Evolutionary conservation across 2,113 vertebrate species (phyloP).

Genomic region (Carassius auratus): DNA sequence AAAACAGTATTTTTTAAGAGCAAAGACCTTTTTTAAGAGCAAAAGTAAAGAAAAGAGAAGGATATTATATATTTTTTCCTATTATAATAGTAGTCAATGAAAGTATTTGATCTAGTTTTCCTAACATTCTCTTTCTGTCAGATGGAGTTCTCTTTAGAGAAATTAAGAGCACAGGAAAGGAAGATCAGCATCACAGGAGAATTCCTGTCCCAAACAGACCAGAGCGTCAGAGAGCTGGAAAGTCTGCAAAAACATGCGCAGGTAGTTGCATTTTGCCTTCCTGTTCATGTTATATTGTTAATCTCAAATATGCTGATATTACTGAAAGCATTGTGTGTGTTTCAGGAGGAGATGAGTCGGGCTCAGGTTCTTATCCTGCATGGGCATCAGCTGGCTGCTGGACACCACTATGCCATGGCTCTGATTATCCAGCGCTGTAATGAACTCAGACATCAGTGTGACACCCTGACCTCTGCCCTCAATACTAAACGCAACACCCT

Average conservation of each 20-base stretch:
- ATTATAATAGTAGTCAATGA: neutral
- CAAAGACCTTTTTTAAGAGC: neutral
- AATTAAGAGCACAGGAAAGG: conserved; percentile 79
- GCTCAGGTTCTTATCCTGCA: conserved; percentile 87
- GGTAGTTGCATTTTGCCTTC: conserved; percentile 71
- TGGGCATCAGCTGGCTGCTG: conserved; percentile 89
- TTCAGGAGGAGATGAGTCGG: conserved; percentile 84
- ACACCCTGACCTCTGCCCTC: conserved; percentile 82
- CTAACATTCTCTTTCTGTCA: conserved; percentile 64
- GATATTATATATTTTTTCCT: neutral
- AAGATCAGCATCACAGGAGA: conserved; percentile 78
- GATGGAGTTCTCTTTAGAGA: conserved; percentile 83
- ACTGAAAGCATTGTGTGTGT: conserved; percentile 4
- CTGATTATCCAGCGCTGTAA: conserved; percentile 94
- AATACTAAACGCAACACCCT: conserved; percentile 79
- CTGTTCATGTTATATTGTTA: neutral
- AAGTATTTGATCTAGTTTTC: neutral
- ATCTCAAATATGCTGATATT: neutral
- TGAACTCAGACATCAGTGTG: conserved; percentile 86
- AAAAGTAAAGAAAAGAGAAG: neutral
- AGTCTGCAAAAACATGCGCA: conserved; percentile 81
- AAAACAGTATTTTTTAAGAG: neutral
- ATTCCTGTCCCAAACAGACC: conserved; percentile 79
- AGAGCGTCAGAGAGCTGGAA: conserved; percentile 82
- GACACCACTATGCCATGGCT: conserved; percentile 91